Conservation (phyloP, 2,113 vertebrate genomes). For the Dasyurus viverrinus region DNA sequence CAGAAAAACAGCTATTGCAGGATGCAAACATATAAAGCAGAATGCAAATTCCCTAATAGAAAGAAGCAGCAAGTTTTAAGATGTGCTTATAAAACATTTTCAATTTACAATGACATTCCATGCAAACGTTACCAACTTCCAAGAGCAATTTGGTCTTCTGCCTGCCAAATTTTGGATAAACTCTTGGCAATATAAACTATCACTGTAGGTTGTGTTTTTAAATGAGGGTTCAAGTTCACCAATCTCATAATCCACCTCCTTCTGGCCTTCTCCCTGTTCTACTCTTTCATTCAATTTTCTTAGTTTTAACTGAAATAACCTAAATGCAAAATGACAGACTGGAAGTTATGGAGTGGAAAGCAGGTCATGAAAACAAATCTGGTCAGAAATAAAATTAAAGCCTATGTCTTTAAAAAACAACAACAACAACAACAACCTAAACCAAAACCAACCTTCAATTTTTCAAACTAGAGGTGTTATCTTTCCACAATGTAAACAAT, state of each 20-base stretch:
- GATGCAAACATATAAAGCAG: not conserved
- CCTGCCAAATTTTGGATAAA: not conserved
- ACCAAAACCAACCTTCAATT: not conserved
- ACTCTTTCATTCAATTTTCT: not conserved
- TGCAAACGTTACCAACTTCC: not conserved
- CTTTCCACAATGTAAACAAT: not conserved
- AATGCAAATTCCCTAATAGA: not conserved
- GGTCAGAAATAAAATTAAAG: conserved; percentile 1
- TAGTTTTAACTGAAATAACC: not conserved
- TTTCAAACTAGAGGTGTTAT: not conserved
- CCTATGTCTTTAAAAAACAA: not conserved
- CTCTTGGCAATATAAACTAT: not conserved
- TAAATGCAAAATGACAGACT: not conserved
- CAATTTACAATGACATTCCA: not conserved
- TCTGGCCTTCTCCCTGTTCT: not conserved
- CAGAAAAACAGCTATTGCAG: not conserved
- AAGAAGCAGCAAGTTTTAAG: not conserved
- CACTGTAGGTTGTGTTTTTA: not conserved
- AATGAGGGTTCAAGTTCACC: not conserved
- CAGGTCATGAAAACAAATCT: not conserved
- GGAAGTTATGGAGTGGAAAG: not conserved
- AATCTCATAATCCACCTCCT: not conserved
- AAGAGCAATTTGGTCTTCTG: not conserved
- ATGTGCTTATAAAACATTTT: not conserved
- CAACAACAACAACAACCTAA: not conserved